Base-by-base conservation (phyloP, 2,113 vertebrate genomes). In the Heterotis niloticus region DNA sequence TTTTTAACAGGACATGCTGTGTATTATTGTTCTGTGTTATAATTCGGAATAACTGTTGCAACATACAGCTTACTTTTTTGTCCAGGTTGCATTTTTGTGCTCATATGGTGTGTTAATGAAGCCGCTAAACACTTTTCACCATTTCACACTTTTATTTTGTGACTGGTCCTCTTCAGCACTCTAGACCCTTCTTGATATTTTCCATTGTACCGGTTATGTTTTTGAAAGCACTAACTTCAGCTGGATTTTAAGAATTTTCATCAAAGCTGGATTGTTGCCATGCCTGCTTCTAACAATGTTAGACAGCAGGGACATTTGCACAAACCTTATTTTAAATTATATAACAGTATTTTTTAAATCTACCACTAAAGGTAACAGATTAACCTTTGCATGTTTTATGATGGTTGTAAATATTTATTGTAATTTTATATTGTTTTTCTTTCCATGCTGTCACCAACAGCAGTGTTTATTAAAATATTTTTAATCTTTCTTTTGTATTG, bases 381-480 rank as follows among this genome's bases (percentile, higher is more conserved):
- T 90, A 87, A 82, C 86, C 88, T 80, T 78, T 90, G 92, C 91
- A 93, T 93, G 92, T 92, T 91, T 90, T 90, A 90, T 82, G 83
- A 88, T 88, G 89, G 88, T 84, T 89, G 90, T 90, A 90, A 87
- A 91, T 89, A 90, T 89, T 87, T 89, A 91, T 89, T 90, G 88
- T 85, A 87, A 89, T 92, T 92, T 93, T 92, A 89, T 93, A 92
- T 90, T 89, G 87, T 90, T 70, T 51, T 54, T 72, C 87, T 90
- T 89, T 88, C 85, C 89, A 89, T 89, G 86, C 88, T 89, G 84
- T 89, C 86, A 89, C 90, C 88, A 86, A 87, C 90, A 87, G 85
- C 85, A 89, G 91, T 91, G 89, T 91, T 92, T 85, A 92, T 90
- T 92, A 90, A 91, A 91, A 84, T 62, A 81, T 89, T 90, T 91